Conservation (phyloP, 2,797 vertebrate species). For the Bucorvus abyssinicus region DNA sequence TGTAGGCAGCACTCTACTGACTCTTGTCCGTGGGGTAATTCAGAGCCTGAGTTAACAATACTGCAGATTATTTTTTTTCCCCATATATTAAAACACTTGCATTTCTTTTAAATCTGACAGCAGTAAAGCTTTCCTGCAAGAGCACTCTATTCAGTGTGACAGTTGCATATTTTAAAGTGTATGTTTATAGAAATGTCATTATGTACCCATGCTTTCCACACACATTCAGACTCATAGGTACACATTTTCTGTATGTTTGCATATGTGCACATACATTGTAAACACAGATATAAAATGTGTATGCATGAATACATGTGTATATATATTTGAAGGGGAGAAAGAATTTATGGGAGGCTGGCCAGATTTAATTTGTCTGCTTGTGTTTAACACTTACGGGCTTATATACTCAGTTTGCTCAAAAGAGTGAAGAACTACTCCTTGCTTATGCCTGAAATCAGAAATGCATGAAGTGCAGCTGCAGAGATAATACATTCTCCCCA, state of each 20-base stretch:
- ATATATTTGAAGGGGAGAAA: constrained; percentile 34
- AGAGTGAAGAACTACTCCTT: constrained; percentile 76
- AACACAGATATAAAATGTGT: background rate
- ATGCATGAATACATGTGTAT: background rate
- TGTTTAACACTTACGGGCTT: constrained; percentile 77
- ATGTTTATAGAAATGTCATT: background rate
- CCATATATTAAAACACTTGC: background rate
- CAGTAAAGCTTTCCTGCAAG: background rate
- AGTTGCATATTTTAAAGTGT: background rate
- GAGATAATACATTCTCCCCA: constrained; percentile 86
- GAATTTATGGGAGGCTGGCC: constrained; percentile 47
- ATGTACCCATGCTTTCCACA: background rate
- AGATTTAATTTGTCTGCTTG: constrained; percentile 75
- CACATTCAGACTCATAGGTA: background rate
- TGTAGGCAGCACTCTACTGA: background rate
- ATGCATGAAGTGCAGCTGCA: constrained; percentile 85
- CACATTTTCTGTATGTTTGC: background rate
- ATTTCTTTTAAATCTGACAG: background rate
- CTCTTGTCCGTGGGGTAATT: constrained; percentile 16
- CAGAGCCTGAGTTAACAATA: constrained; percentile 17
- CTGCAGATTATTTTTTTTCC: constrained; percentile 4
- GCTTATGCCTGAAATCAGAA: constrained; percentile 81
- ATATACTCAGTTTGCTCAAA: constrained; percentile 76
- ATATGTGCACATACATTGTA: background rate
- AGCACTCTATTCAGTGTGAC: background rate